Base-by-base conservation (phyloP, 2,113 vertebrate species). In the Centropus unirufus region DNA sequence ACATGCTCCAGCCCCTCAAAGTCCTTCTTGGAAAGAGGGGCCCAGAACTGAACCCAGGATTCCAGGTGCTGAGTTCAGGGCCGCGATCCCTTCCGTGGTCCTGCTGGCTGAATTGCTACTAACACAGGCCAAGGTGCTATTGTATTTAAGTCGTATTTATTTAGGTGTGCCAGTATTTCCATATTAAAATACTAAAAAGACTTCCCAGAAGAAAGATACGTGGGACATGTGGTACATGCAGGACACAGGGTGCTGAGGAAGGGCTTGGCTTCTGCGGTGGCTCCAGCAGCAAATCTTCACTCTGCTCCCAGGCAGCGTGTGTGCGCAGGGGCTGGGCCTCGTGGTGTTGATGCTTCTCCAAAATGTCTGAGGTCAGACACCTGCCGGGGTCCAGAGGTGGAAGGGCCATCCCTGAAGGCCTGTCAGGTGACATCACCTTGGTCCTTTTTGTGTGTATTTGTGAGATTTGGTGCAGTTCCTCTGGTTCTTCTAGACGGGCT, bases 351-450 rank as follows among this genome's bases (percentile, higher is more conserved):
- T 18, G 15, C 32, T 29, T 39, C 36, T 36, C 68, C 4, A 0
- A 9, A 0, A 21, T 36, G 39, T 16, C 51, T 2, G 46, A 21
- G 82, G 13, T 22, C 39, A 27, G 67, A 11, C 32, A 11, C 27
- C n/a, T 19, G 13, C 1, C 1, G 9, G 68, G 67, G 9, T 40
- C n/a, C 6, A 3, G 12, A 47, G 74, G 55, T 64, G 30, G 26
- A 14, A 1, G 29, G 22, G 47, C 73, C 57, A 2, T 4, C 0
- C 0, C 10, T 7, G n/a, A 73, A 62, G 40, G 58, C 0, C 0
- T 32, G 26, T 51, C 27, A 11, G 4, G 0, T 29, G 72, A 9
- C 40, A 4, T 11, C 4, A 10, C 1, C 3, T 5, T 32, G 39
- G 68, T 63, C 59, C 46, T 83, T 52, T n/a, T 23, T 69, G 46